These are phyloP conservation scores for Gallinago nigripennis DNA, from an alignment of 2,797 vertebrate genomes.

Conservation along the genomic window DNA sequence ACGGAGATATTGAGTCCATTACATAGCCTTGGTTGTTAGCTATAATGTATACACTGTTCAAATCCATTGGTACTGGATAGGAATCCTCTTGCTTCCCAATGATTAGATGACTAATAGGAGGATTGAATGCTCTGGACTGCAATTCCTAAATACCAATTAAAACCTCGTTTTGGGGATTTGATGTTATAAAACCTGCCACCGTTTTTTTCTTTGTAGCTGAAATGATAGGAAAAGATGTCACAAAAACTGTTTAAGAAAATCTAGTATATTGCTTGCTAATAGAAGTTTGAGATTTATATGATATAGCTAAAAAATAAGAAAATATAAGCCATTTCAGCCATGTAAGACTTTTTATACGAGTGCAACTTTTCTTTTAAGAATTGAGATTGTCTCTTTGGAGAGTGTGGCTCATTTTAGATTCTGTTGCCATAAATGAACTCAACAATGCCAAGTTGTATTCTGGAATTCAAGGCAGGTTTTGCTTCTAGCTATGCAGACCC, in stretches of 20 bases:
- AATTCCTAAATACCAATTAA: conserved; percentile 22
- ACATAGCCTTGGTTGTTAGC: background rate
- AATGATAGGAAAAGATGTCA: background rate
- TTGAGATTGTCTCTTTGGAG: background rate
- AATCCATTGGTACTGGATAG: background rate
- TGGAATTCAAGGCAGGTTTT: background rate
- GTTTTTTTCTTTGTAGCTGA: conserved; percentile 24
- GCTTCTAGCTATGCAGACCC: background rate
- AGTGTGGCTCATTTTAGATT: background rate
- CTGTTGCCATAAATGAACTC: background rate
- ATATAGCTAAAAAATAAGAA: background rate
- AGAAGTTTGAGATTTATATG: background rate
- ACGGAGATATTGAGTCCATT: background rate
- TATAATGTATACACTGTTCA: background rate
- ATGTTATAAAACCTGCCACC: conserved; percentile 5
- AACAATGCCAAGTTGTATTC: background rate
- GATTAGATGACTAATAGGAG: background rate
- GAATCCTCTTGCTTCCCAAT: conserved; percentile 7
- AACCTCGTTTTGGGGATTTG: conserved; percentile 3
- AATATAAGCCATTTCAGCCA: background rate
- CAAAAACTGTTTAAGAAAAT: background rate
- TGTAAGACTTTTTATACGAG: background rate
- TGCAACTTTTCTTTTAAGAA: background rate
- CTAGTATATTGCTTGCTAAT: background rate
- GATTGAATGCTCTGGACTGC: background rate